phyloP scores from a whole-genome alignment of 2,113 vertebrate genomes.

The Ceyx margarethae region DNA sequence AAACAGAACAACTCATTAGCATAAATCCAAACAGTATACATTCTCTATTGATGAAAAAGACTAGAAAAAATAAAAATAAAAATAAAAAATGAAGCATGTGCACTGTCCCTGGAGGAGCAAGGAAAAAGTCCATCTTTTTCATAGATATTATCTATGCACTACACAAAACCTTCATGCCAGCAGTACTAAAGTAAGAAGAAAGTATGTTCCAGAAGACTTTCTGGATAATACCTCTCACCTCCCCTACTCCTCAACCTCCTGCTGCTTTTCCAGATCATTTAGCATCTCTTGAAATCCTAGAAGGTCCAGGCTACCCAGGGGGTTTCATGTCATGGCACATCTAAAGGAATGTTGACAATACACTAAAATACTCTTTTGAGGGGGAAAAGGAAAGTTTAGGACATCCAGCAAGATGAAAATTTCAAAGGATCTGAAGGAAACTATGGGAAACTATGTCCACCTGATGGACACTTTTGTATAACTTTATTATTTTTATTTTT shows the following conservation, averaged over 20 bases:
- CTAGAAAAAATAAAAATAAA: not conserved
- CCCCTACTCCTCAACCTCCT: not conserved
- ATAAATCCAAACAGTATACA: not conserved
- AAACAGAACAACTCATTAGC: not conserved
- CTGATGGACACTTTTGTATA: not conserved
- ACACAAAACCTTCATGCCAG: not conserved
- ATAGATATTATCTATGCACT: not conserved
- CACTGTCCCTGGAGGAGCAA: not conserved
- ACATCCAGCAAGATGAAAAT: not conserved
- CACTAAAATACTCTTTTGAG: not conserved
- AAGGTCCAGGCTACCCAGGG: not conserved
- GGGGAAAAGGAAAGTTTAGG: not conserved
- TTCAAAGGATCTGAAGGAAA: not conserved
- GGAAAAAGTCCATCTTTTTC: not conserved
- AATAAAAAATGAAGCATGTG: not conserved
- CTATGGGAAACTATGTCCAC: not conserved
- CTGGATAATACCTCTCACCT: not conserved
- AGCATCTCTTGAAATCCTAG: not conserved
- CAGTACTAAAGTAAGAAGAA: not conserved
- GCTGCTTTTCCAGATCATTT: not conserved
- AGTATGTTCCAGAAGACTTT: not conserved
- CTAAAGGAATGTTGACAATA: not conserved
- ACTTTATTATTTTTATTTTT: not conserved
- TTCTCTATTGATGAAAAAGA: not conserved
- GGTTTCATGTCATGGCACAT: not conserved